Percentiles rank a stretch among this genome's conserved stretches.
These are phyloP conservation scores for Ectemnius continuus DNA, from an alignment of 2,888 invertebrate species.

Conservation along the genomic window DNA sequence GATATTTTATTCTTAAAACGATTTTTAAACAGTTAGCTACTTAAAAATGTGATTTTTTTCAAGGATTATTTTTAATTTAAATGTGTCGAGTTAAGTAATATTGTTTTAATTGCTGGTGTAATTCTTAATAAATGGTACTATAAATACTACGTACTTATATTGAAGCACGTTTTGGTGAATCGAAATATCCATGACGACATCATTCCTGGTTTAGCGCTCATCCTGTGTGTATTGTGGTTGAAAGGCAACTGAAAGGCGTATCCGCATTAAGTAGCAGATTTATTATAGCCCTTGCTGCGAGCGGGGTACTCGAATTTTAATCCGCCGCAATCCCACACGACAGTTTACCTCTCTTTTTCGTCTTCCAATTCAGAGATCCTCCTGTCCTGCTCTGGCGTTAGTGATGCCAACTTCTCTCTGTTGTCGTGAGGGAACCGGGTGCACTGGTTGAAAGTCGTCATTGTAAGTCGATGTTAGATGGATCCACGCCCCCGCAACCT, in stretches of 20 bases:
- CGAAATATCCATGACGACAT: slow-evolving; percentile 40
- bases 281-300: slow-evolving; percentile 39
- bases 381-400: slow-evolving; percentile 24
- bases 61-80: no score
- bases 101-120: no score
- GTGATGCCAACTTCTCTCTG: slow-evolving; percentile 26
- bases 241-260: slow-evolving; percentile 42
- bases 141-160: no score
- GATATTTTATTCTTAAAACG: no score
- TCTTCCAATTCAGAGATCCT: slow-evolving; percentile 1
- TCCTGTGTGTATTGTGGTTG: slow-evolving; percentile 15
- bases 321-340: slow-evolving; percentile 57
- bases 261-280: slow-evolving; percentile 45
- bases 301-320: slow-evolving; percentile 55
- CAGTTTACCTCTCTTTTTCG: slow-evolving; percentile 18
- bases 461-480: slow-evolving; percentile 47
- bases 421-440: slow-evolving; percentile 49
- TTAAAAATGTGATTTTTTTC: no score
- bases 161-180: no score
- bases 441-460: slow-evolving; percentile 54
- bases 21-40: no score
- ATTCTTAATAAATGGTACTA: no score
- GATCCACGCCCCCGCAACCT: slow-evolving; percentile 44
- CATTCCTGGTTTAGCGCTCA: slow-evolving; percentile 42
- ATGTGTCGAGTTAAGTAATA: no score